A percentile compares a stretch with the other conserved stretches of the same genome.
phyloP scores from a whole-genome alignment of 2,888 invertebrate species.

The Flexamia atlantica region DNA sequence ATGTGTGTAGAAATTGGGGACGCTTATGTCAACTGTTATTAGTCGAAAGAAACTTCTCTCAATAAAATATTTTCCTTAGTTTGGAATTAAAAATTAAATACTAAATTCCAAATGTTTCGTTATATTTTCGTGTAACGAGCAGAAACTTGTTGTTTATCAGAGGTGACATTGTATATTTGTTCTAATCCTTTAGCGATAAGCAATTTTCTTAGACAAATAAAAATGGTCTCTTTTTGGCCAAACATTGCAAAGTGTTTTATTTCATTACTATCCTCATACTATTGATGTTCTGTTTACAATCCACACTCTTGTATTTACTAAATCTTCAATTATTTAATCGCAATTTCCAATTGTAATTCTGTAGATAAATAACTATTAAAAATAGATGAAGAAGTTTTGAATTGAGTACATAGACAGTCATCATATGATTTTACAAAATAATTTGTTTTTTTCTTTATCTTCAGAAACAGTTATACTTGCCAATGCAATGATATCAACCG shows the following conservation, averaged over 20 bases:
- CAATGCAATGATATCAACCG: too few species aligned
- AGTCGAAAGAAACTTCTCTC: not conserved
- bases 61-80: not conserved
- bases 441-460: too few species aligned
- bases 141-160: conserved; percentile 40
- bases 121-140: conserved; percentile 35
- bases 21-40: conserved; percentile 15
- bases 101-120: conserved; percentile 4
- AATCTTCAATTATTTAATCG: too few species aligned
- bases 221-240: conserved; percentile 55
- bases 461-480: too few species aligned
- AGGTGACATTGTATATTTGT: conserved; percentile 44
- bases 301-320: too few species aligned
- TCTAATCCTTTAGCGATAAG: conserved; percentile 55
- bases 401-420: too few species aligned
- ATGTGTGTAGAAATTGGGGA: conserved; percentile 44
- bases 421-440: too few species aligned
- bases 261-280: not conserved
- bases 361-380: too few species aligned
- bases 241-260: conserved; percentile 37
- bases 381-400: too few species aligned
- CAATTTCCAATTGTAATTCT: too few species aligned
- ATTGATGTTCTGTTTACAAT: too few species aligned
- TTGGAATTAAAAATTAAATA: conserved; percentile 1
- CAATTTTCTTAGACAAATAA: conserved; percentile 58